Conservation (phyloP, 2,113 vertebrate species). For the Bufo bufo region DNA sequence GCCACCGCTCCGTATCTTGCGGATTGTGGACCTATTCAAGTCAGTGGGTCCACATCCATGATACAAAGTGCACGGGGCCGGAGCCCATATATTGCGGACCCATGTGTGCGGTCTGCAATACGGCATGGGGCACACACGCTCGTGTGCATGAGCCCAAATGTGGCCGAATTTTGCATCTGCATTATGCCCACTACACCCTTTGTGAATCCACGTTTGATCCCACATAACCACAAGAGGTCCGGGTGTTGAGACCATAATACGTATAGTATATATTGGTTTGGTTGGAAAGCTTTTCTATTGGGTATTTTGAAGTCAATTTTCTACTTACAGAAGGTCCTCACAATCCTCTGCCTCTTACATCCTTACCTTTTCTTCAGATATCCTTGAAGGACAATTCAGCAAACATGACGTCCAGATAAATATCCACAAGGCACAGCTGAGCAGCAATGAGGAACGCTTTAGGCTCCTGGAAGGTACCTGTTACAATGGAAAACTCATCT, state of each 20-base stretch:
- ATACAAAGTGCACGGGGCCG: too few relatives aligned
- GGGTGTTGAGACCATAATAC: not conserved
- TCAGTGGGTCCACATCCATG: too few relatives aligned
- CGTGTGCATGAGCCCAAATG: too few relatives aligned
- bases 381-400: slow-evolving; percentile 76
- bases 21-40: too few relatives aligned
- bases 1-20: too few relatives aligned
- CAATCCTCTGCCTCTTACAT: not conserved
- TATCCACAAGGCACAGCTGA: slow-evolving; percentile 80
- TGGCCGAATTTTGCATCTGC: too few relatives aligned
- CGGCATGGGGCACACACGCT: too few relatives aligned
- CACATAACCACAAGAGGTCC: not conserved
- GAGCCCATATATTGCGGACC: too few relatives aligned
- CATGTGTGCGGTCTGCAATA: too few relatives aligned
- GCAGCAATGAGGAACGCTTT: slow-evolving; percentile 81
- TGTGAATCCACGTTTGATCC: not conserved
- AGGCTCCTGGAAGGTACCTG: slow-evolving; percentile 81
- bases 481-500: slow-evolving; percentile 87
- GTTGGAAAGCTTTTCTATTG: not conserved
- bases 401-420: slow-evolving; percentile 78
- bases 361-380: slow-evolving; percentile 64
- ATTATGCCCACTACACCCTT: too few relatives aligned
- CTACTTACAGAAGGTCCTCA: not conserved
- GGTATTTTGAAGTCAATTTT: not conserved
- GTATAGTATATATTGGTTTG: not conserved